phyloP scores from a whole-genome alignment of 1,140 invertebrate genomes.

The Plutomurus gul region DNA sequence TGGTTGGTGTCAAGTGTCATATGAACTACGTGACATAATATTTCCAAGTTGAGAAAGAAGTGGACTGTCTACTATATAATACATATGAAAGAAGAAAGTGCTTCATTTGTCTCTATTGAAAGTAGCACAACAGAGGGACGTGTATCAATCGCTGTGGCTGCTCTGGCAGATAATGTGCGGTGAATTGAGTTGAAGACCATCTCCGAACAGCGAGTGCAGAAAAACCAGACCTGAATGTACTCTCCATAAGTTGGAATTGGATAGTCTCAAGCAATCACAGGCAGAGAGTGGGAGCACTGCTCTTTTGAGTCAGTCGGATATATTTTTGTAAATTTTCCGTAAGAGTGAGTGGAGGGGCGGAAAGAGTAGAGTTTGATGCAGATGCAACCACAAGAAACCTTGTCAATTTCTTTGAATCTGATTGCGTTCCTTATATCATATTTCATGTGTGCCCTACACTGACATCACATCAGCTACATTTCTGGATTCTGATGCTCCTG shows the following conservation, averaged over 20 bases:
- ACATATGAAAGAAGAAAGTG: background rate
- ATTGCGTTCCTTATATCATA: constrained; percentile 42
- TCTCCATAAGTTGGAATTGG: too few species aligned
- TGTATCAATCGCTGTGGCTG: background rate
- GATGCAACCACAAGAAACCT: constrained; percentile 34
- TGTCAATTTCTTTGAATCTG: constrained; percentile 45
- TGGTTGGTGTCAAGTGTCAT: too few species aligned
- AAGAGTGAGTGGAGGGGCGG: background rate
- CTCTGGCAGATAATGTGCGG: background rate
- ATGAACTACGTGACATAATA: background rate
- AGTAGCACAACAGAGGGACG: background rate
- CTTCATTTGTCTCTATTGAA: background rate
- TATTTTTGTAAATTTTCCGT: too few species aligned
- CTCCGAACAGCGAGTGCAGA: too few species aligned
- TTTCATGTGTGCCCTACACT: constrained; percentile 23
- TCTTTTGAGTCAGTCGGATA: too few species aligned
- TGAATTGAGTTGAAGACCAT: background rate
- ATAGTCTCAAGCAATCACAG: too few species aligned
- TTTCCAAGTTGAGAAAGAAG: background rate
- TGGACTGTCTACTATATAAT: background rate
- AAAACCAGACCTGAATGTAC: too few species aligned
- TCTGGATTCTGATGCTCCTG: background rate
- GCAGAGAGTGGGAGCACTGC: too few species aligned
- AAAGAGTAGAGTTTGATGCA: constrained; percentile 39
- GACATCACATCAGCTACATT: background rate